Conservation (phyloP, 2,113 vertebrate species). For the Neotoma lepida region DNA sequence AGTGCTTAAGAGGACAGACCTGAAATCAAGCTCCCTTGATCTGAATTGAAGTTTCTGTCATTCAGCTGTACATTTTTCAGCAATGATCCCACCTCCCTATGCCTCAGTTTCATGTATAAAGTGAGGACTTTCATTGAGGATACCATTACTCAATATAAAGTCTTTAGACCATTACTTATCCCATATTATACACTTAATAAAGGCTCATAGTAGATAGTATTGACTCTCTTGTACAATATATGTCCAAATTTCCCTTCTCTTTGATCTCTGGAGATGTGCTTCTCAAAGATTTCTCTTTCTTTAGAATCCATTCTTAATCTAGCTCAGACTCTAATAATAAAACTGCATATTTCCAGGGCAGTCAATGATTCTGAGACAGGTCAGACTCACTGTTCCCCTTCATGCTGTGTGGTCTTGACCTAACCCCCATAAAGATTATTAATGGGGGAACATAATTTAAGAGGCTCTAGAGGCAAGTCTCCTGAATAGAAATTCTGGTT, state of each 20-base stretch:
- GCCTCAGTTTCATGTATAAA: not conserved
- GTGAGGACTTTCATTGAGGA: not conserved
- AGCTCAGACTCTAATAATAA: constrained; percentile 4
- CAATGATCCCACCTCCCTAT: not conserved
- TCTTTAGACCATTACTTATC: not conserved
- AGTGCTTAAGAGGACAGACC: not conserved
- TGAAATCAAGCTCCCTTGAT: not conserved
- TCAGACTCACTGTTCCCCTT: not conserved
- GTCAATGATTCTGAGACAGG: not conserved
- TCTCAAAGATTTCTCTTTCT: not conserved
- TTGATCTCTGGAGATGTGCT: not conserved
- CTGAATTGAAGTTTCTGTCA: not conserved
- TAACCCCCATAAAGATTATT: not conserved
- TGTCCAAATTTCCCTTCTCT: not conserved
- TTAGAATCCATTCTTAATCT: not conserved
- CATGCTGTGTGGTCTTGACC: not conserved
- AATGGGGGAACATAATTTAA: not conserved
- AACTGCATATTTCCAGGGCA: not conserved
- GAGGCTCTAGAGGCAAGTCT: not conserved
- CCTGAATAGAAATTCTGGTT: not conserved
- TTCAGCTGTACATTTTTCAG: not conserved
- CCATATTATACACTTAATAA: not conserved
- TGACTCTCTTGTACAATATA: not conserved
- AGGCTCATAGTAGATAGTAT: not conserved
- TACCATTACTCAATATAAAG: not conserved